Evolutionary conservation across 2,797 vertebrate genomes (phyloP).

Genomic region (Poeciliopsis turneri): DNA sequence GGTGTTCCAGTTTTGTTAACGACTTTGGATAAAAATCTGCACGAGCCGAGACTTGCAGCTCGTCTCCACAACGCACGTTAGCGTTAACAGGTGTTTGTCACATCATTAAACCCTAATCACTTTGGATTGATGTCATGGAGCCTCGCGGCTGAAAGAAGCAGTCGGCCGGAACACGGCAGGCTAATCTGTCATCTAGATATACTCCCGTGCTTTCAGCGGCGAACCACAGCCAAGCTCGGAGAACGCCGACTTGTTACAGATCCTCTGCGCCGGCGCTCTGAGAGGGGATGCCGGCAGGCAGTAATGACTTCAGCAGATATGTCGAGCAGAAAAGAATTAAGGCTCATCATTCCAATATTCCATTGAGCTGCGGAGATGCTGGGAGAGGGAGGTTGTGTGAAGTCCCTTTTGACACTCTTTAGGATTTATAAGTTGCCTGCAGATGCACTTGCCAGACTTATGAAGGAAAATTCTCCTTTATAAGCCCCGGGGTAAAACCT

Average conservation of each 20-base stretch:
- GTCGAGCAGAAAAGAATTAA: slow-evolving; percentile 54
- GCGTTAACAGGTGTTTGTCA: slow-evolving; percentile 24
- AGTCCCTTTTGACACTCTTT: slow-evolving; percentile 51
- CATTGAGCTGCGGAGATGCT: slow-evolving; percentile 32
- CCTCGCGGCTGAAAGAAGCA: slow-evolving; percentile 32
- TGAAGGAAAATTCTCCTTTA: slow-evolving; percentile 50
- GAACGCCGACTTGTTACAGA: slow-evolving; percentile 48
- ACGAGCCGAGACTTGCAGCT: background rate
- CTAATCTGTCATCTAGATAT: slow-evolving; percentile 50
- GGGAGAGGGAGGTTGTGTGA: slow-evolving; percentile 42
- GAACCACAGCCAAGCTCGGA: slow-evolving; percentile 35
- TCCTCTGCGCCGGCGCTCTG: slow-evolving; percentile 37
- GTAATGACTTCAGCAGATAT: slow-evolving; percentile 70
- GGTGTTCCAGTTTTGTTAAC: background rate
- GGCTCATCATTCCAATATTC: slow-evolving; percentile 51
- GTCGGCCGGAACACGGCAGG: slow-evolving; percentile 6
- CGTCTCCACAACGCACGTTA: slow-evolving; percentile 22
- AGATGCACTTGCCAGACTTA: slow-evolving; percentile 43
- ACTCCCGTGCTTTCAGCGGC: slow-evolving; percentile 14
- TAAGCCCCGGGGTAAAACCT: slow-evolving; percentile 41
- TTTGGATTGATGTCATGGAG: slow-evolving; percentile 39
- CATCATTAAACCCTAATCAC: slow-evolving; percentile 27
- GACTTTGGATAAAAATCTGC: background rate
- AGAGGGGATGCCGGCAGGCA: slow-evolving; percentile 42
- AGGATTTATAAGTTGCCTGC: slow-evolving; percentile 44